phyloP scores from a whole-genome alignment of 2,797 vertebrate species.

The Silurus aristotelis region DNA sequence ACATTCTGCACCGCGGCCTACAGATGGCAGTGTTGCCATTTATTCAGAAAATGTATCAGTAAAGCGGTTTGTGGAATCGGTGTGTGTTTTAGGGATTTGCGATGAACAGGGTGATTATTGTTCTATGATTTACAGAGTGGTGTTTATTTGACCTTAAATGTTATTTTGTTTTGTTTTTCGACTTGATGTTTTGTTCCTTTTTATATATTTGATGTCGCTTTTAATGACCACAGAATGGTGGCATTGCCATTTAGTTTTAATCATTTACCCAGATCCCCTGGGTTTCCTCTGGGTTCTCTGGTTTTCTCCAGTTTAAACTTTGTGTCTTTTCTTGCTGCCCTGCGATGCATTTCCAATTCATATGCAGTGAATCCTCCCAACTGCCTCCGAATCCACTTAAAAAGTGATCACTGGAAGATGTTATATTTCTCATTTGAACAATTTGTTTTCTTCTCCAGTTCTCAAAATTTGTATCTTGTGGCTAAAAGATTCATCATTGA shows the following conservation, averaged over 20 bases:
- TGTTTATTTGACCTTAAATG: background rate
- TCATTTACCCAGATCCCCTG: background rate
- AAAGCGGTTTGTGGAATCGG: background rate
- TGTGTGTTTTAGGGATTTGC: background rate
- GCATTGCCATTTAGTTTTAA: background rate
- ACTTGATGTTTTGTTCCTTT: background rate
- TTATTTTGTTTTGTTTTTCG: background rate
- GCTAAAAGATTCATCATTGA: too few relatives aligned
- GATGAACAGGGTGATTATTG: background rate
- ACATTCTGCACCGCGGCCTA: slow-evolving; percentile 41
- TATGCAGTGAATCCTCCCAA: background rate
- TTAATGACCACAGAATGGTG: background rate
- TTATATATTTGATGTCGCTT: background rate
- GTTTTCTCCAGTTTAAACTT: background rate
- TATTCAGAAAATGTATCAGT: background rate
- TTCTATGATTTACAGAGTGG: background rate
- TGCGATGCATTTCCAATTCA: too few relatives aligned
- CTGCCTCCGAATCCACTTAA: too few relatives aligned
- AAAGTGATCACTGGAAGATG: too few relatives aligned
- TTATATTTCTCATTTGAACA: too few relatives aligned
- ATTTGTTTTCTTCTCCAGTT: too few relatives aligned
- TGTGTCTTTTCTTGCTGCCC: too few relatives aligned
- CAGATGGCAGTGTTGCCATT: slow-evolving; percentile 60
- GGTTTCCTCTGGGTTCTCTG: background rate
- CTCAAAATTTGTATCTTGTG: too few relatives aligned